Percentiles rank a stretch among this genome's conserved stretches.
Conservation (phyloP, 2,797 vertebrate genomes). For the Balearica regulorum region DNA sequence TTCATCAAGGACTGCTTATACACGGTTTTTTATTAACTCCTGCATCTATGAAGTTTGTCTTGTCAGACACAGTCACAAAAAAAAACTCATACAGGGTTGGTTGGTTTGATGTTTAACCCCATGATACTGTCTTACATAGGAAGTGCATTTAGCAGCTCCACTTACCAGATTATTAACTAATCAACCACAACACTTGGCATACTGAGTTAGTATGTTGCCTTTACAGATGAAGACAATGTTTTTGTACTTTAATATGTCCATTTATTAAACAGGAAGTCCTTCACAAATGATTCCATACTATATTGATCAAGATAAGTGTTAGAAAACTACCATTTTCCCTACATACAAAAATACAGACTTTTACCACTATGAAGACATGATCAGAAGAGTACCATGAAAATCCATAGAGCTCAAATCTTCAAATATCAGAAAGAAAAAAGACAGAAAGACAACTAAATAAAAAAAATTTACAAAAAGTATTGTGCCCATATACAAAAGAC, state of each 20-base stretch:
- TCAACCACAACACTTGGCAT: neutral
- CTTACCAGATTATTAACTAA: neutral
- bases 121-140: fast-evolving
- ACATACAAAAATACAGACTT: slow-evolving; percentile 86
- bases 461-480: slow-evolving; percentile 24
- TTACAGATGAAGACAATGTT: neutral
- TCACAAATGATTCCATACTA: slow-evolving; percentile 74
- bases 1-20: neutral
- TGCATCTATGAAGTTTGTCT: neutral
- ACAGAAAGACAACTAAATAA: slow-evolving; percentile 18
- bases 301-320: slow-evolving; percentile 72
- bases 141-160: neutral
- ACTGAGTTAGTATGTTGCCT: neutral
- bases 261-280: slow-evolving; percentile 79
- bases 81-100: no score
- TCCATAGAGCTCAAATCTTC: slow-evolving; percentile 37
- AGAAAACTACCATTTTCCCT: slow-evolving; percentile 78
- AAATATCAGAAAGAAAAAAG: slow-evolving; percentile 53
- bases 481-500: slow-evolving; percentile 65
- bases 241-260: slow-evolving; percentile 43
- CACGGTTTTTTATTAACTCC: fast-evolving
- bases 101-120: neutral
- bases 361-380: slow-evolving; percentile 75
- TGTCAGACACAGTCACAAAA: neutral
- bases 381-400: slow-evolving; percentile 73